phyloP scores from a whole-genome alignment of 2,888 invertebrate species.

The Ariolimax columbianus region DNA sequence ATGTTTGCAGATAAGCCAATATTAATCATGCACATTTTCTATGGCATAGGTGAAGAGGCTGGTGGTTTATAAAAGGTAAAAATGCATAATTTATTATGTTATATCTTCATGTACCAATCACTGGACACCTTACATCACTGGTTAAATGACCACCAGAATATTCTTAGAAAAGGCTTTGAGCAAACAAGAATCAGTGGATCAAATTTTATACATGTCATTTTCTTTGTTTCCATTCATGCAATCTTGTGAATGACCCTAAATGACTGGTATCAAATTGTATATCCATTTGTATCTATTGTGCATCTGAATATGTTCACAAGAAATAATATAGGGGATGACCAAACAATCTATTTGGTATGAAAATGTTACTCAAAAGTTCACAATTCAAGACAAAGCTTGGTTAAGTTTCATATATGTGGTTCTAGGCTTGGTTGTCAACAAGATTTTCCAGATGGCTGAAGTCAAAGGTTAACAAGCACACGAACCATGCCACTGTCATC shows the following conservation, averaged over 20 bases:
- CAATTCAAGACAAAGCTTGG: constrained; percentile 3
- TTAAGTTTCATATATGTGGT: not conserved
- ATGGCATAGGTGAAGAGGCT: not conserved
- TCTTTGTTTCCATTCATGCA: not conserved
- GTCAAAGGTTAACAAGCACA: constrained; percentile 46
- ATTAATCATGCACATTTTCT: too few species aligned
- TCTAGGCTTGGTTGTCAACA: not conserved
- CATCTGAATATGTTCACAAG: not conserved
- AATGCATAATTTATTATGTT: not conserved
- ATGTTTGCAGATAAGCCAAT: too few species aligned
- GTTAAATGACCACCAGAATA: not conserved
- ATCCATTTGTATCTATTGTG: not conserved
- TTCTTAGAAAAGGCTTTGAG: not conserved
- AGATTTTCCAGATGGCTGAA: not conserved
- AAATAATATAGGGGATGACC: not conserved
- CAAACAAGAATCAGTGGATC: not conserved
- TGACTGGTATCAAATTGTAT: not conserved
- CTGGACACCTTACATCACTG: not conserved
- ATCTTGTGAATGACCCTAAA: not conserved
- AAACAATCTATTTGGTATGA: not conserved
- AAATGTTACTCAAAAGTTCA: not conserved
- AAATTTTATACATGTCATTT: not conserved
- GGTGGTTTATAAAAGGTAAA: not conserved
- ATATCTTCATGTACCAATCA: not conserved
- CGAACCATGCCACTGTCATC: constrained; percentile 47